phyloP scores from a whole-genome alignment of 2,113 vertebrate genomes.

The Gobio gobio region DNA sequence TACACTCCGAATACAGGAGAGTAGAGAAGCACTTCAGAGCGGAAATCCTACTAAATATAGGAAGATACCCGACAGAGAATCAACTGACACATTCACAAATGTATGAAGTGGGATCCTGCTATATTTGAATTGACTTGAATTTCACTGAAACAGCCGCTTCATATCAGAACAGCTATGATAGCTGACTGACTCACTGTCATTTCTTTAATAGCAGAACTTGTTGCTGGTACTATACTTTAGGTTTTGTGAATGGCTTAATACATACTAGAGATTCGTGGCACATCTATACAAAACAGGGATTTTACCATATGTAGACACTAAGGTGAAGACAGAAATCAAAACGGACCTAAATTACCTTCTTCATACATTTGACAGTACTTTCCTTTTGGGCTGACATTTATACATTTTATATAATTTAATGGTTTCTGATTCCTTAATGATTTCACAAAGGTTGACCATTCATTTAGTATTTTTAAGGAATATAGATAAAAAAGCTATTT shows the following conservation, averaged over 20 bases:
- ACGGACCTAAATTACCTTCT: too few relatives aligned
- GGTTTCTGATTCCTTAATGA: neutral
- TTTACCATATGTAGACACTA: neutral
- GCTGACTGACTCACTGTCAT: neutral
- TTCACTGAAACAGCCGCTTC: neutral
- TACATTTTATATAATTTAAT: neutral
- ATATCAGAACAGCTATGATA: neutral
- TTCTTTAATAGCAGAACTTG: neutral
- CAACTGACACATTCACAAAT: neutral
- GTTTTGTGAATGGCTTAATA: neutral
- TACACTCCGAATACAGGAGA: neutral
- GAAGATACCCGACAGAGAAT: neutral
- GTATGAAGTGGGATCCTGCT: neutral
- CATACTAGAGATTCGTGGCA: neutral
- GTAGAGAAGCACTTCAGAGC: neutral
- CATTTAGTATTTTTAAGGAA: neutral
- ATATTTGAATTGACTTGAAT: neutral
- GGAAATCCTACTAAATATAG: constrained; percentile 1
- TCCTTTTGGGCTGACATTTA: neutral
- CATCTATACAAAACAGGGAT: neutral
- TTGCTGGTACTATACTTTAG: neutral
- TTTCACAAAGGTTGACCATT: neutral
- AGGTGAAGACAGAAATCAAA: neutral
- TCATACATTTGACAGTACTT: neutral
- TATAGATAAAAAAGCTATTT: too few relatives aligned